Evolutionary conservation across 2,797 vertebrate genomes (phyloP).

Genomic region (Synaphobranchus kaupii): DNA sequence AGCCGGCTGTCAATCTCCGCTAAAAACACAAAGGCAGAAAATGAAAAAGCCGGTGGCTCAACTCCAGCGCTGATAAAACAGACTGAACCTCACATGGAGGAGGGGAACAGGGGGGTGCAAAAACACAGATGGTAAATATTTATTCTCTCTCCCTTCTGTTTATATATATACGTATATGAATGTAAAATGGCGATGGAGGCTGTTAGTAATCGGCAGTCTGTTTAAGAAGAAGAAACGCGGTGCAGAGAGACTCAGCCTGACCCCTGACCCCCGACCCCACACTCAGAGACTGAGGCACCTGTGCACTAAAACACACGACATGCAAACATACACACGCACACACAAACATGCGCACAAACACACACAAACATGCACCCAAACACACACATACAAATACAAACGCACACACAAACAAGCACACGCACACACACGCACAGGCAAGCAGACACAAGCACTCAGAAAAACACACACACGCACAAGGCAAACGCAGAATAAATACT

Average conservation of each 20-base stretch:
- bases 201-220: no score
- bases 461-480: neutral
- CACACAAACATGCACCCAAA: neutral
- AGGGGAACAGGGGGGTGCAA: slow-evolving; percentile 43
- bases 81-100: slow-evolving; percentile 62
- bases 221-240: no score
- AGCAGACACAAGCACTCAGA: neutral
- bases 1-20: slow-evolving; percentile 75
- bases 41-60: slow-evolving; percentile 84
- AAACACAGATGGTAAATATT: slow-evolving; percentile 78
- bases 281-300: no score
- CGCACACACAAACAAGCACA: neutral
- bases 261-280: neutral
- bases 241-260: neutral
- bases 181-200: no score
- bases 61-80: slow-evolving; percentile 78
- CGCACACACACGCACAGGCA: neutral
- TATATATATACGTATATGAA: slow-evolving; percentile 2
- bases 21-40: slow-evolving; percentile 83
- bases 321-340: neutral
- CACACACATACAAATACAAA: neutral
- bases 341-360: neutral
- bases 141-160: slow-evolving; percentile 71
- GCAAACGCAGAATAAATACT: neutral
- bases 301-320: neutral